A percentile compares a stretch with the other conserved stretches of the same genome.
Evolutionary conservation across 1,140 invertebrate species (phyloP).

Genomic region (Heliconius melpomene): DNA sequence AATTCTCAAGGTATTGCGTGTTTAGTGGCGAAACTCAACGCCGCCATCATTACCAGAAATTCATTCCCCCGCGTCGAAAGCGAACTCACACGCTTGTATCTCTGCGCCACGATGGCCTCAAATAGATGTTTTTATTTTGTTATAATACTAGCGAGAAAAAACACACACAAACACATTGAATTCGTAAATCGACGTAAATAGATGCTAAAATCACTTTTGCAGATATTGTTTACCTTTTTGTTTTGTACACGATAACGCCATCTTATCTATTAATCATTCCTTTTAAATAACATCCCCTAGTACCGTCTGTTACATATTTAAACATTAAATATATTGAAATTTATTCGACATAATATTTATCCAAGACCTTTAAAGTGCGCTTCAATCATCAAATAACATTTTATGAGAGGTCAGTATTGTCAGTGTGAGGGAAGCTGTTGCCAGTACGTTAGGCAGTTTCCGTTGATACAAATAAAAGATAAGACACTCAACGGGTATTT

Average conservation of each 20-base stretch:
- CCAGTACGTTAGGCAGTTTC: not conserved
- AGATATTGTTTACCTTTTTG: no score
- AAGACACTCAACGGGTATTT: not conserved
- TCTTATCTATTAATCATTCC: not conserved
- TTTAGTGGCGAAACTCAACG: no score
- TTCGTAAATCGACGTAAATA: no score
- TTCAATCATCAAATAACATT: not conserved
- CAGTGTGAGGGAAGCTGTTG: not conserved
- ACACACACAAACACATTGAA: no score
- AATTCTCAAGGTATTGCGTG: no score
- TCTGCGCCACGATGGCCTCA: no score
- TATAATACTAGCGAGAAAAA: no score
- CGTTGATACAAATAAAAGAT: not conserved
- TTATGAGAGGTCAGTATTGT: not conserved
- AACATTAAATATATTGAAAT: not conserved
- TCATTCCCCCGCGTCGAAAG: no score
- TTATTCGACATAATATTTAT: not conserved
- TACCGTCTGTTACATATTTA: not conserved
- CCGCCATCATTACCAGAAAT: no score
- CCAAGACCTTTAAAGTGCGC: not conserved
- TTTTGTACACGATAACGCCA: not conserved
- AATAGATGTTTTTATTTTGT: no score
- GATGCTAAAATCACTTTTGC: no score
- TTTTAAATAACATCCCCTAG: not conserved
- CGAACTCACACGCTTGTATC: no score